Evolutionary conservation across 1,140 invertebrate genomes (phyloP).

Genomic region (Aphaenogaster ashmeadi): DNA sequence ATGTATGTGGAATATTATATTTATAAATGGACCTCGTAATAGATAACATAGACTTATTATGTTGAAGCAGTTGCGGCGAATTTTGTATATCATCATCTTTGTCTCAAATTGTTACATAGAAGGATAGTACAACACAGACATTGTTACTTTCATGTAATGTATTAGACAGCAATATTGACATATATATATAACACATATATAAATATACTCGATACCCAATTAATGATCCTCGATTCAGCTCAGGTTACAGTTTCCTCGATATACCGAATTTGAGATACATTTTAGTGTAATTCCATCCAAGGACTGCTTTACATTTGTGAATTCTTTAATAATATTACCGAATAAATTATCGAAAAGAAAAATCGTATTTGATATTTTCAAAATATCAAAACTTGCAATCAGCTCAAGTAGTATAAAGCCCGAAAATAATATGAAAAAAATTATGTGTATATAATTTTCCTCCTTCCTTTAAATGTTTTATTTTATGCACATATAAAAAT

Average conservation of each 20-base stretch:
- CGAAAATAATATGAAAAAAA: slow-evolving; percentile 1
- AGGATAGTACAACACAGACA: not conserved
- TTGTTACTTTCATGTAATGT: slow-evolving; percentile 43
- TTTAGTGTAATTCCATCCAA: slow-evolving; percentile 38
- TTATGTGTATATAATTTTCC: not conserved
- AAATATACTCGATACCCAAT: slow-evolving; percentile 29
- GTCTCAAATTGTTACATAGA: slow-evolving; percentile 19
- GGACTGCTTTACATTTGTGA: slow-evolving; percentile 56
- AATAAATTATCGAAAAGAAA: slow-evolving; percentile 53
- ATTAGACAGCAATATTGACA: slow-evolving; percentile 2
- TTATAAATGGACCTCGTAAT: slow-evolving; percentile 60
- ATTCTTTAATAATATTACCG: slow-evolving; percentile 47
- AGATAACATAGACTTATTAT: slow-evolving; percentile 16
- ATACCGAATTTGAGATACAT: slow-evolving; percentile 51
- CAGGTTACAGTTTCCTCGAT: slow-evolving; percentile 55
- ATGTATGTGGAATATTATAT: slow-evolving; percentile 60
- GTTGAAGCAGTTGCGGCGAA: slow-evolving; percentile 13
- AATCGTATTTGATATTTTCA: not conserved
- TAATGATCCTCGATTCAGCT: slow-evolving; percentile 46
- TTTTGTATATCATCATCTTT: slow-evolving; percentile 39
- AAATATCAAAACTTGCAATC: not conserved
- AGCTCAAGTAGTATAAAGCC: not conserved
- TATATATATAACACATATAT: not conserved
- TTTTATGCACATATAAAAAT: not conserved
- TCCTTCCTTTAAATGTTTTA: not conserved